Base-by-base conservation (phyloP, 2,888 invertebrate genomes). In the Tachina fera region DNA sequence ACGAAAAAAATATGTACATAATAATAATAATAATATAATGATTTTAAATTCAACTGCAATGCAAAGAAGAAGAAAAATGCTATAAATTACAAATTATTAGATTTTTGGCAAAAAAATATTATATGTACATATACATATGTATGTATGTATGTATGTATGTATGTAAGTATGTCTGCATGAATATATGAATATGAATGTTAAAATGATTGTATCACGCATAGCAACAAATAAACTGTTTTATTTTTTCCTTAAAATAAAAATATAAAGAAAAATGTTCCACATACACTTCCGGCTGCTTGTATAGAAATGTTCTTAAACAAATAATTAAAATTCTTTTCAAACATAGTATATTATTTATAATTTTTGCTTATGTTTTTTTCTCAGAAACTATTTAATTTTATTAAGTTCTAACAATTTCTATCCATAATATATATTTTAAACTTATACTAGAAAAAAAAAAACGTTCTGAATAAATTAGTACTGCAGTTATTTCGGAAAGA, bases 311-410 rank as follows among this genome's bases (percentile, higher is more conserved):
- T 45, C 22, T 47, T 13, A 47, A 47, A 47, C 14, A 41, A 70
- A 70, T 70, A 19, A 53, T 70, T 70, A n/a, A 22, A 53, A 70
- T 45, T 70, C 10, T 43, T 61, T 61, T 43, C 31, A 61, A 16
- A 41, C 31, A 31, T 31, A 31, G 5, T 31, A 14, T 39, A 14
- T 39, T 58, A n/a, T 58, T n/a, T 68, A 45, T 56, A 56, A 70
- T 70, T 56, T 70, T 43, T n/a, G n/a, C 56, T 43, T 56, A 56
- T 70, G 70, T 56, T 70, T 56, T 43, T 70, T 70, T 56, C 70
- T 14, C 22, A 56, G 22, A 70, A 68, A 41, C 16, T 39, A 1
- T 70, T 70, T 14, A 39, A 16, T 70, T 51, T 41, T 41, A 19
- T 53, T 41, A 11, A 31, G 6, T 31, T 67, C 39, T 9, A 14